Evolutionary conservation across 2,888 invertebrate genomes (phyloP), one percentile per base, ranked within the genome.

Genomic region (Orthosia gracilis): DNA sequence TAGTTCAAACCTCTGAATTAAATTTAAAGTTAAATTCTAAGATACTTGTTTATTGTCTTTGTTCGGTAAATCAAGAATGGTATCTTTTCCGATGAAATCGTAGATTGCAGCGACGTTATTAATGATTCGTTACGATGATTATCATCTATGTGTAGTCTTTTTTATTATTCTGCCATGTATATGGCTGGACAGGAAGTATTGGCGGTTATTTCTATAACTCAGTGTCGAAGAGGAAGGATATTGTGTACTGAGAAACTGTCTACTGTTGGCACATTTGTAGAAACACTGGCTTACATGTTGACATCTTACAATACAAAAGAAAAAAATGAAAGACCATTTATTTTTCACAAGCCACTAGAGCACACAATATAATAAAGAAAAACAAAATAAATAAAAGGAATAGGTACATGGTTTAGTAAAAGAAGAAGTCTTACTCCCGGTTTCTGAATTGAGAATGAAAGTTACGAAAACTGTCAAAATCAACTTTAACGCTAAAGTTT

Each of bases 111-210:
- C 17, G 59, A 31, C 17, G 79, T 84, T 70, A 84, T 86, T 80
- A 74, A 63, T 67, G 77, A 86, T 86, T 83, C 79, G 86, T 68
- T 71, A 75, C 85, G 79, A 78, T 67, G 70, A 77, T 79, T 78
- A 57, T 64, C 26, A 67, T 72, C 69, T 62, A 58, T 69, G 55
- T 59, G 58, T 54, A 79, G 57, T n/a, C 2, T 70, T 69, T 71
- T 73, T 70, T 76, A 63, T 75, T 50, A 75, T 79, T 82, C 65
- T 69, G 52, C 55, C 58, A 54, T 70, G 64, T 80, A 83, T 80
- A 82, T 52, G 80, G 82, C 45, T n/a, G 52, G 47, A 80, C 83
- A 82, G 83, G 83, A 82, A 82, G 67, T 69, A 31, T 0, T 66
- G 62, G 18, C 64, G 31, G 67, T 55, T 83, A 79, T 83, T 78